Evolutionary conservation across 1,140 invertebrate species (phyloP), one percentile per base, ranked within the genome.

Genomic region (Daktulosphaira vitifoliae): DNA sequence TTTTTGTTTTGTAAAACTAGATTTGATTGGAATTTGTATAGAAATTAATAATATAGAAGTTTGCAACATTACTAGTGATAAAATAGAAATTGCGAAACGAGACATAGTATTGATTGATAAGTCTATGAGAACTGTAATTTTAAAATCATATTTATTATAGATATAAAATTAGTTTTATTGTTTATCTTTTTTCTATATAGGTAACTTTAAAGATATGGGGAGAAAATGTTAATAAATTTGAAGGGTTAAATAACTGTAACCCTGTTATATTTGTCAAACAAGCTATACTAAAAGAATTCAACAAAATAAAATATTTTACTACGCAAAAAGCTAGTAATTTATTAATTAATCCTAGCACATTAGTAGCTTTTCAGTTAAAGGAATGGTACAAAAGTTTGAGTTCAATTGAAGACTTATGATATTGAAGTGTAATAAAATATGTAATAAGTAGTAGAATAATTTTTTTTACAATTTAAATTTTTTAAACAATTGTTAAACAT

Each of bases 11-110:
- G 5, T 11, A 33, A 33, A 33, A 6, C 5, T 11, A 62, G 56
- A 62, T 62, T 62, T 62, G 26, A 22, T 62, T 48, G 56, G 56
- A 20, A 25, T 62, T 3, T 62, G 56, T n/a, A 33, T 62, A 22
- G 15, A 62, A 15, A 8, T 62, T n/a, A 16, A 39, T 33, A 39
- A 62, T 46, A 22, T 62, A 1, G 56, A 62, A 62, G 56, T 48
- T 9, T 62, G 56, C 13, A 13, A 42, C 20, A 48, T 46, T 22
- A 20, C 42, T 15, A 48, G 0, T n/a, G 3, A 22, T 20, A 1
- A 8, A 48, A 62, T 25, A n/a, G 56, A 62, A 62, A n/a, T 29
- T 29, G 42, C 42, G 13, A 62, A 62, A 62, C 42, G 56, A 29
- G 56, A 62, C 1, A 62, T 62, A 29, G 4, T 48, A 20, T n/a